Evolutionary conservation across 1,140 invertebrate species (phyloP).

Genomic region (Eupeodes corollae): DNA sequence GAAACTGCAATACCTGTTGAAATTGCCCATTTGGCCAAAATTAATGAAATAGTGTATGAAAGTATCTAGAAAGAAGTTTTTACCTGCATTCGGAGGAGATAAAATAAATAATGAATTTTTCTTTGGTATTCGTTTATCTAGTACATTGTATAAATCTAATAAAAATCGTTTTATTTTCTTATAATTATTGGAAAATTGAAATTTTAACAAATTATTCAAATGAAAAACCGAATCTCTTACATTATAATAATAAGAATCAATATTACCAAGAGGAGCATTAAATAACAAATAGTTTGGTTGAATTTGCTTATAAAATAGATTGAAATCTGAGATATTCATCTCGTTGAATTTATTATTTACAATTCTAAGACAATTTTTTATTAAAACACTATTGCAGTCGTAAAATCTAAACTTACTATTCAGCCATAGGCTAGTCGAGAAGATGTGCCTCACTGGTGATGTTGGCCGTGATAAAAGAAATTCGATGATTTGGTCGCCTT

Average conservation of each 20-base stretch:
- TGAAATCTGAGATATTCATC: too few species aligned
- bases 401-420: too few species aligned
- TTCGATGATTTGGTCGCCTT: conserved; percentile 3
- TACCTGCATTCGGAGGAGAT: conserved; percentile 11
- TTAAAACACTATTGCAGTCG: too few species aligned
- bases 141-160: neutral
- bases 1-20: conserved; percentile 25
- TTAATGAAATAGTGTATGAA: conserved; percentile 14
- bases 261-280: too few species aligned
- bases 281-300: too few species aligned
- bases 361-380: too few species aligned
- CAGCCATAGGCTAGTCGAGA: neutral
- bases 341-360: too few species aligned
- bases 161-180: neutral
- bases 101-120: conserved; percentile 14
- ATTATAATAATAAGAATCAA: neutral
- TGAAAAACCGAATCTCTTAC: neutral
- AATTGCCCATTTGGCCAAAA: conserved; percentile 29
- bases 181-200: neutral
- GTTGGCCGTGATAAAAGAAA: conserved; percentile 1
- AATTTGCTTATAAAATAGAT: too few species aligned
- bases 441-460: neutral
- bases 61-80: conserved; percentile 7
- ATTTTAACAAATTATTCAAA: neutral
- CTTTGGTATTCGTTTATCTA: conserved; percentile 10